Evolutionary conservation across 1,140 invertebrate genomes (phyloP), one percentile per base, ranked within the genome.

Genomic region (Thalassaphorura encarpata): DNA sequence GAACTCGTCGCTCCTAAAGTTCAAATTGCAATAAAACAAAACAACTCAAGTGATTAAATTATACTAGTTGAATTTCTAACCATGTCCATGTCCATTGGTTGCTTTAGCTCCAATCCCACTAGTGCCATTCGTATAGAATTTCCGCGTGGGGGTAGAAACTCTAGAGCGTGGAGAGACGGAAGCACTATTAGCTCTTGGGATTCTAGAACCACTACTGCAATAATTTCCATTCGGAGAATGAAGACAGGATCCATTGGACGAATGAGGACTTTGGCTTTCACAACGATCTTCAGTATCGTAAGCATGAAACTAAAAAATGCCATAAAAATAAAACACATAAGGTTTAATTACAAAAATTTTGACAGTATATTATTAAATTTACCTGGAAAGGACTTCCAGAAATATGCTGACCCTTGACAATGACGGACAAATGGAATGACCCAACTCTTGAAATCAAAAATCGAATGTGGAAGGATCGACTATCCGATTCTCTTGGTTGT

Each of bases 1-100:
- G 72, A 75, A 8, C 71, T 61, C 18, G 59, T 60, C 6, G 56
- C 62, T 26, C 46, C 69, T 45, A 70, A 69, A 42, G 71, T 67
- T 47, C 71, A 71, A 61, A 72, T 72, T 33, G 8, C 31, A 57
- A 33, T 43, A 39, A 42, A 3, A 3, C 28, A 50, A 23, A 4
- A 15, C 13, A 48, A 33, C 26, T 18, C 31, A 18, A 28, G 16
- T 29, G 19, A 36, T 26, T 49, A 31, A 26, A 39, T 26, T 41
- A 23, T 29, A 16, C n/a, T 4, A 49, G 24, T 26, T 21, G 40
- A 21, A 18, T 23, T 40, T 31, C n/a, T 33, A 33, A 16, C 18
- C 40, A 2, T 26, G 11, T 42, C n/a, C n/a, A n/a, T n/a, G n/a
- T n/a, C n/a, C n/a, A n/a, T n/a, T n/a, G n/a, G n/a, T n/a, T n/a